Conservation (phyloP, 2,797 vertebrate species). For the Brotula barbata region DNA sequence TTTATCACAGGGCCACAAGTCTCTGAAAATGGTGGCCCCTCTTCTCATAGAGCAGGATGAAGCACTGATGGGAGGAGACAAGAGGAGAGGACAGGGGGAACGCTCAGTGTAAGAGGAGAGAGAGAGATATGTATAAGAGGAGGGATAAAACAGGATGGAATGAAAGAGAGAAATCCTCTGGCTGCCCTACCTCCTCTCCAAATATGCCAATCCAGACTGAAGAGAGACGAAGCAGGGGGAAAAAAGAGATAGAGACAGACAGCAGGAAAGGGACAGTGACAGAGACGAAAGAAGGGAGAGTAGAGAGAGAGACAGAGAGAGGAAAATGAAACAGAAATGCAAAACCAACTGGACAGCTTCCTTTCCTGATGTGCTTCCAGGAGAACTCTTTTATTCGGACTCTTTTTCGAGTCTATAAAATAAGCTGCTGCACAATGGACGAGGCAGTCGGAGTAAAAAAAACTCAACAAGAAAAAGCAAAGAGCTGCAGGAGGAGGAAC, state of each 20-base stretch:
- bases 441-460: neutral
- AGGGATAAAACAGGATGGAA: slow-evolving; percentile 10
- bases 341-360: slow-evolving; percentile 21
- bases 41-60: slow-evolving; percentile 2
- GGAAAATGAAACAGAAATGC: neutral
- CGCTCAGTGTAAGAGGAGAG: slow-evolving; percentile 5
- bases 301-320: neutral
- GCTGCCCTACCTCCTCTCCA: neutral
- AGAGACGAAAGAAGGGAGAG: neutral
- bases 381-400: slow-evolving; percentile 21
- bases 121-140: slow-evolving; percentile 11
- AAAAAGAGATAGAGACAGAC: neutral
- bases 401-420: slow-evolving; percentile 10
- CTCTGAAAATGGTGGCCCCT: slow-evolving; percentile 23
- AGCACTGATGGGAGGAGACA: neutral
- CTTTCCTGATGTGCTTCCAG: slow-evolving; percentile 34
- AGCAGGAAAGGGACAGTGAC: neutral
- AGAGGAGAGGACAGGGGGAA: neutral
- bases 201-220: neutral
- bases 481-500: neutral
- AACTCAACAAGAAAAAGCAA: neutral
- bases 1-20: slow-evolving; percentile 17
- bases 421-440: neutral
- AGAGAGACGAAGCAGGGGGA: neutral
- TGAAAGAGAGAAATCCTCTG: slow-evolving; percentile 17